Conservation (phyloP, 2,888 invertebrate genomes). For the Spilarctia lutea region DNA sequence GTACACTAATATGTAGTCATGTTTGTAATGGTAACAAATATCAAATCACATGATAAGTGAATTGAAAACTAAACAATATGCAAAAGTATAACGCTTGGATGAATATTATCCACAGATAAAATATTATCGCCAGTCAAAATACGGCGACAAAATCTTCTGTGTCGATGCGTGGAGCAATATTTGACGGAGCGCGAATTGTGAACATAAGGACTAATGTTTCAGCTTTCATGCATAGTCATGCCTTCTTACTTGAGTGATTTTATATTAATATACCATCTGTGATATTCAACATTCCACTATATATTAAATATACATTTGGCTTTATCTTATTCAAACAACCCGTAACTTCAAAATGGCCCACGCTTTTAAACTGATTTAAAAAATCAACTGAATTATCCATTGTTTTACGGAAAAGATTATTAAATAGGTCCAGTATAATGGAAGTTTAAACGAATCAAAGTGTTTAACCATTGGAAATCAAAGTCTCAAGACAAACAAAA, state of each 20-base stretch:
- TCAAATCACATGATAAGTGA: background rate
- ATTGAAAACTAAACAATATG: background rate
- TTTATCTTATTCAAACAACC: background rate
- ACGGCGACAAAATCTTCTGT: background rate
- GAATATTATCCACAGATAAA: background rate
- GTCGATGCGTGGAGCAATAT: slow-evolving; percentile 21
- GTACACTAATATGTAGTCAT: background rate
- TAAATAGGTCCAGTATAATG: slow-evolving; percentile 1
- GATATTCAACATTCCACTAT: background rate
- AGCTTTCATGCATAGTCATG: background rate
- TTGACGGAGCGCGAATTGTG: slow-evolving; percentile 9
- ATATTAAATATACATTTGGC: background rate
- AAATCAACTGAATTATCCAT: background rate
- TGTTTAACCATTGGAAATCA: slow-evolving; percentile 14
- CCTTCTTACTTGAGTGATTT: background rate
- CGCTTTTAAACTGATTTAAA: background rate
- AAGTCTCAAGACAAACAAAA: slow-evolving; percentile 30
- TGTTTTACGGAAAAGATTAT: background rate
- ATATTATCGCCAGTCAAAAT: background rate
- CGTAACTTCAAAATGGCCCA: background rate
- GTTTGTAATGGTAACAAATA: background rate
- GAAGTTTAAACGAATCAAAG: slow-evolving; percentile 25
- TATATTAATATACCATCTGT: background rate
- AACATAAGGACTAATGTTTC: slow-evolving; percentile 11
- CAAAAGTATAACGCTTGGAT: background rate